Base-by-base conservation (phyloP, 2,888 invertebrate species). In the Macrosoma leucophasiata region DNA sequence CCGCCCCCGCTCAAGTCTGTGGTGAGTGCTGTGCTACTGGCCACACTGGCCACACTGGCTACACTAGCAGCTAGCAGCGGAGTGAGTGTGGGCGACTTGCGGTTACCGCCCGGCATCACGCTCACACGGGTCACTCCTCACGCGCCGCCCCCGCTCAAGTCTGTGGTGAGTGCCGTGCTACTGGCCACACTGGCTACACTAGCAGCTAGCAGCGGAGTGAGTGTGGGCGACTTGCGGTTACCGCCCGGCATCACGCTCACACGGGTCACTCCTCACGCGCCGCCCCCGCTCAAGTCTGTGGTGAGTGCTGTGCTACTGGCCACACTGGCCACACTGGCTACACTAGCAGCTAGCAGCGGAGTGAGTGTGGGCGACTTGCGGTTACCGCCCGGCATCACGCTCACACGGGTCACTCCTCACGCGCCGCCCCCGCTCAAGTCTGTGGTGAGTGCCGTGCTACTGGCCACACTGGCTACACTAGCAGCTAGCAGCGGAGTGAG, bases 181-280 rank as follows among this genome's bases (percentile, higher is more conserved):
- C n/a, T n/a, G n/a, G n/a, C n/a, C n/a, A n/a, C n/a, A n/a, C n/a
- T n/a, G n/a, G n/a, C n/a, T n/a, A n/a, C n/a, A n/a, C n/a, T n/a
- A n/a, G n/a, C n/a, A n/a, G n/a, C n/a, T n/a, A n/a, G n/a, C n/a
- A n/a, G n/a, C n/a, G n/a, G n/a, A n/a, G n/a, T n/a, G n/a, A n/a
- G n/a, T n/a, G 89, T 90, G 31, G 88, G 89, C 5, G 89, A 89
- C 45, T 58, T 91, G 11, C 84, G 84, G 20, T 67, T 93, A 23
- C 93, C 93, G 0, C 93, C 93, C 0, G 93, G 93, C n/a, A 93
- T 93, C 25, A 93, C 92, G 0, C 84, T 92, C 20, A 92, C 92
- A 0, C 86, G 91, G 38, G 91, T 92, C 0, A 90, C 90, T 41
- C 87, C 88, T 0, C 63, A 47, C 7, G 77, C 81, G 47, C 55